A percentile compares a stretch with the other conserved stretches of the same genome.
Evolutionary conservation across 2,113 vertebrate species (phyloP).

Genomic region (Pogona vitticeps): DNA sequence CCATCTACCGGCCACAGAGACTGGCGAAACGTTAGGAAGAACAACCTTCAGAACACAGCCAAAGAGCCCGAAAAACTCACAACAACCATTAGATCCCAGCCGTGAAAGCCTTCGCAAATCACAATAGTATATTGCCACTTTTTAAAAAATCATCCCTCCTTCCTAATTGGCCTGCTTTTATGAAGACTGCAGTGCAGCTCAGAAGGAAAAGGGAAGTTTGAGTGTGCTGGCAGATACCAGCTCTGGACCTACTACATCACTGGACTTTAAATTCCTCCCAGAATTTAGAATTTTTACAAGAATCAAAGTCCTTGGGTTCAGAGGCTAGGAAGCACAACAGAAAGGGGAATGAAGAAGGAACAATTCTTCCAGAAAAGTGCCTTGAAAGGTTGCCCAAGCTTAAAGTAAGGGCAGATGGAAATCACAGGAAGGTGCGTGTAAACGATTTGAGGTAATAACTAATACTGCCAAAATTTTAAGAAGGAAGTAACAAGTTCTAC

Average conservation of each 20-base stretch:
- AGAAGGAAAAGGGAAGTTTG: too few relatives aligned
- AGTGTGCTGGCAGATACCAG: too few relatives aligned
- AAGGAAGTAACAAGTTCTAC: neutral
- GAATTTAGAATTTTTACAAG: slow-evolving; percentile 16
- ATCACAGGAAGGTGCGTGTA: neutral
- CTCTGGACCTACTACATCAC: neutral
- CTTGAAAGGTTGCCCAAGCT: slow-evolving; percentile 6
- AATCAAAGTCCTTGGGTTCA: slow-evolving; percentile 22
- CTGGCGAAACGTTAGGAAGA: too few relatives aligned
- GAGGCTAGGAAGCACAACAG: slow-evolving; percentile 19
- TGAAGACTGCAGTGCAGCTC: too few relatives aligned
- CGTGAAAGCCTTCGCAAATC: too few relatives aligned
- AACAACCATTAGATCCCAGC: too few relatives aligned
- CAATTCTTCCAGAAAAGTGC: neutral
- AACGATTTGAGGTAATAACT: slow-evolving; percentile 19
- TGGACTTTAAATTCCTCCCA: neutral
- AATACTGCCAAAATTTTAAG: neutral
- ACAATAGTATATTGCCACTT: too few relatives aligned
- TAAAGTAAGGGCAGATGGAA: neutral
- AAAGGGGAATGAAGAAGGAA: neutral
- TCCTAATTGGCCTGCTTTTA: too few relatives aligned
- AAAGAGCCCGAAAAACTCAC: too few relatives aligned
- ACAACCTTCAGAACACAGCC: too few relatives aligned
- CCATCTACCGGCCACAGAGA: too few relatives aligned
- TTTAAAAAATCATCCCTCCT: too few relatives aligned